Evolutionary conservation across 2,797 vertebrate genomes (phyloP), one percentile per base, ranked within the genome.

Genomic region (Poecilia picta): DNA sequence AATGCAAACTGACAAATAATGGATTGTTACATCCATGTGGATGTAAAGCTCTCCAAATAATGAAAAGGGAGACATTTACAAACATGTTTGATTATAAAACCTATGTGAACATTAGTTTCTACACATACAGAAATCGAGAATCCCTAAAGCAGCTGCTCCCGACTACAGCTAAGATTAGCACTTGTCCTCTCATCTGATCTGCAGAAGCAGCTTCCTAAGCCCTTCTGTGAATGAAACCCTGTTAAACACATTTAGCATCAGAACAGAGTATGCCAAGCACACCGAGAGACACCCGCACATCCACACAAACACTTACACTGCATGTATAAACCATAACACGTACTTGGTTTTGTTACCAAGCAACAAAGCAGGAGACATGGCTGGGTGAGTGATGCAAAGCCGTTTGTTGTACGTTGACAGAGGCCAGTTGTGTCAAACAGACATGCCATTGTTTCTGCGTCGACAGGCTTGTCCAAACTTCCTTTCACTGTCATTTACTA

Each of bases 381-480:
- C 85, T 88, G 79, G 88, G 73, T 28, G 75, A 74, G 79, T 55
- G 82, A 87, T 83, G 68, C 73, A 76, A 86, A 82, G 71, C 47
- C 64, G 81, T 81, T 85, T 83, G 87, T 84, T 85, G 68, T 77
- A 7, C 80, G 87, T 87, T 84, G 81, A 91, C 83, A 83, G 74
- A 85, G 81, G 79, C 82, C 64, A 81, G 78, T 86, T 91, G 85
- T 93, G 83, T 86, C 59, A 43, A 51, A 94, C 88, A 92, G 83
- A 89, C 86, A 74, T 49, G 53, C 59, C 82, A 79, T 90, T 93
- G 91, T 93, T 89, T 55, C 85, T 72, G 73, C 72, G 72, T 59
- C 79, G 81, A 89, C 73, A 36, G 76, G 53, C 83, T 87, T 46
- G 64, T 11, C 81, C 73, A 91, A 87, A 89, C 86, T 80, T 88